Percentiles rank a stretch among this genome's conserved stretches.
These are phyloP conservation scores for Drosophila greeni DNA, from an alignment of 2,888 invertebrate species.

Conservation along the genomic window DNA sequence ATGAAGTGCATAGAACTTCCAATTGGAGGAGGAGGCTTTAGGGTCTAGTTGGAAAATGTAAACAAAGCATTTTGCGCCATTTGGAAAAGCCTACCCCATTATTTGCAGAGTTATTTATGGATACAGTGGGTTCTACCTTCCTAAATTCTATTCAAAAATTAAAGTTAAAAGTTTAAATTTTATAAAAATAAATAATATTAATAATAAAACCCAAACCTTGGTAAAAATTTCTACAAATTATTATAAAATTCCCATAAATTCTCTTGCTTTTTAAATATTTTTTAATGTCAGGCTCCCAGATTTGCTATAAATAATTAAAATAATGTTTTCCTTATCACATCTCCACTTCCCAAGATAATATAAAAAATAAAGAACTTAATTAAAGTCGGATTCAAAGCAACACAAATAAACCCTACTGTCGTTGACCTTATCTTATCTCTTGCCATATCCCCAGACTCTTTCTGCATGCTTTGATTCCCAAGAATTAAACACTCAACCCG, in stretches of 20 bases:
- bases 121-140: background rate
- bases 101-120: background rate
- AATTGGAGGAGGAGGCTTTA: no score
- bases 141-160: background rate
- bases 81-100: background rate
- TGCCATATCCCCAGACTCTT: constrained; percentile 4
- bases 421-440: constrained; percentile 22
- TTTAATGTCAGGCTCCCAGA: background rate
- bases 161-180: background rate
- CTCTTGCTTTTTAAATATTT: background rate
- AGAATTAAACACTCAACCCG: constrained; percentile 22
- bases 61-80: constrained; percentile 54
- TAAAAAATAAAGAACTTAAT: constrained; percentile 10
- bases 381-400: constrained; percentile 2
- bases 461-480: background rate
- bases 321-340: constrained; percentile 1
- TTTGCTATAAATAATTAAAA: background rate
- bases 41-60: constrained; percentile 48
- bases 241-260: background rate
- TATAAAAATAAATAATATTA: no score
- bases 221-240: background rate
- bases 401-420: background rate
- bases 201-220: no score
- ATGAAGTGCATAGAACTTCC: constrained; percentile 11
- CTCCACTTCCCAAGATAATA: constrained; percentile 3